Evolutionary conservation across 2,888 invertebrate species (phyloP).

Genomic region (Lasioglossum calceatum): DNA sequence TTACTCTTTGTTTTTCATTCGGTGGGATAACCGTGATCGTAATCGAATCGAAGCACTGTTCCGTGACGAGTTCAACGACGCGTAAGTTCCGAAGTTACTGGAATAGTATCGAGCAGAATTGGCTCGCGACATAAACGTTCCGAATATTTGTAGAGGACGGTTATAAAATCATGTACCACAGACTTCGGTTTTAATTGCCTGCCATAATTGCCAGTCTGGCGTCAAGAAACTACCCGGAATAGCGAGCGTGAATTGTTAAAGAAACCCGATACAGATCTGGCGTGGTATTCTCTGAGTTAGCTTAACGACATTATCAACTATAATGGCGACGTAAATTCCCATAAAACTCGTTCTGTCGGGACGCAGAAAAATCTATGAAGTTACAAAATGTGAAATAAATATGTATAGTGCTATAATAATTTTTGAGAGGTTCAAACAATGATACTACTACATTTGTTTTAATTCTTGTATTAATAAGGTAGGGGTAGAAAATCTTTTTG

Average conservation of each 20-base stretch:
- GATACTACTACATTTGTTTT: neutral
- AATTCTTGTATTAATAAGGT: neutral
- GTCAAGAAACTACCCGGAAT: slow-evolving; percentile 7
- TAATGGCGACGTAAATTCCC: neutral
- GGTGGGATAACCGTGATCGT: neutral
- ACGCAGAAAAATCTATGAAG: neutral
- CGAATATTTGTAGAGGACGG: neutral
- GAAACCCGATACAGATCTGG: neutral
- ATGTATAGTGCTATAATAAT: neutral
- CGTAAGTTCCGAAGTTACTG: neutral
- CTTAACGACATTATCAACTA: neutral
- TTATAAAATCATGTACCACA: neutral
- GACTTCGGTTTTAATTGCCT: slow-evolving; percentile 11
- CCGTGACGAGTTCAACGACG: neutral
- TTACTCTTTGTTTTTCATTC: neutral
- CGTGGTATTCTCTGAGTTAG: neutral
- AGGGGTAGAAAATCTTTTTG: neutral
- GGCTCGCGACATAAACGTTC: neutral
- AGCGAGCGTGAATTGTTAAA: slow-evolving; percentile 9
- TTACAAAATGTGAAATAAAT: neutral
- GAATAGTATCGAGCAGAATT: slow-evolving; percentile 6
- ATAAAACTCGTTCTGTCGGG: neutral
- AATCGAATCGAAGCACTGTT: neutral
- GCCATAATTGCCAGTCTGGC: slow-evolving; percentile 18
- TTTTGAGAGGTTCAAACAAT: neutral